A percentile compares a stretch with the other conserved stretches of the same genome.
These are phyloP conservation scores for Pterois miles DNA, from an alignment of 2,797 vertebrate species.

Conservation along the genomic window DNA sequence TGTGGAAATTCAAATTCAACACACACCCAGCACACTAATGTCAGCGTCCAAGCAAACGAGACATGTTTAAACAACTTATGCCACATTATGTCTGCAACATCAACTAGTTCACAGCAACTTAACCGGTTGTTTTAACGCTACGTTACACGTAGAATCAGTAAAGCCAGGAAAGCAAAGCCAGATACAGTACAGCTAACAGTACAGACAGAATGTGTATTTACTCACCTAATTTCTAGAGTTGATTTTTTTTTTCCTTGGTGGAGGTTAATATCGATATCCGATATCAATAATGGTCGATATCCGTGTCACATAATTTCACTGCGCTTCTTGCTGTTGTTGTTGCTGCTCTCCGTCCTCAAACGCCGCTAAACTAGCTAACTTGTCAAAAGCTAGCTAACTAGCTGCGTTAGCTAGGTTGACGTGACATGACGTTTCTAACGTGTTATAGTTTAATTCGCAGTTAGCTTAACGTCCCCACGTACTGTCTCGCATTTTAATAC, in stretches of 20 bases:
- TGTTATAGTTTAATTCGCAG: neutral
- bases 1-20: too few relatives aligned
- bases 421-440: neutral
- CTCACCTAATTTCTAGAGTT: neutral
- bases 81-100: neutral
- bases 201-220: neutral
- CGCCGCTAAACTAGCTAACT: neutral
- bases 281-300: neutral
- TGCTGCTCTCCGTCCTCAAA: neutral
- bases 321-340: neutral
- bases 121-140: neutral
- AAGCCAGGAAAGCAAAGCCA: neutral
- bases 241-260: neutral
- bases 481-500: neutral
- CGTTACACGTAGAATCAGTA: too few relatives aligned
- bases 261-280: too few relatives aligned
- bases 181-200: neutral
- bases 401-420: neutral
- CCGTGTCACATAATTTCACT: neutral
- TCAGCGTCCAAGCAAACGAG: neutral
- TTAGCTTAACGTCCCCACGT: too few relatives aligned
- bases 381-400: neutral
- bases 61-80: neutral
- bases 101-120: neutral
- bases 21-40: neutral